Evolutionary conservation across 2,113 vertebrate species (phyloP), one percentile per base, ranked within the genome.

Genomic region (Fukomys damarensis): DNA sequence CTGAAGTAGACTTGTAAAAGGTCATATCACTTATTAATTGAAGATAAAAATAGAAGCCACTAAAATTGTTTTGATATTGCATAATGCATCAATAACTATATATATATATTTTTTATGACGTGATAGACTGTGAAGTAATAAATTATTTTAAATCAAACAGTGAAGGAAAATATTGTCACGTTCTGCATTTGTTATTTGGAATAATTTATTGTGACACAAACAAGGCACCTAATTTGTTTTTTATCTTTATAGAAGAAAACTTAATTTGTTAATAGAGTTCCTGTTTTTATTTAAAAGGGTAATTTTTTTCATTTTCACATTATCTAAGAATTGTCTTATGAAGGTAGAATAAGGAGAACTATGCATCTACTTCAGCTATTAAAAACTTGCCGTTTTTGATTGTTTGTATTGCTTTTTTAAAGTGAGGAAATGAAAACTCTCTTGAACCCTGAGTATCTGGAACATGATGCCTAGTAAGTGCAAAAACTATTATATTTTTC

Each of bases 381-480:
- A 35, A 87, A 94, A 86, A 96, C 96, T 97, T 97, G 93, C 83
- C 97, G 59, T 97, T 97, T 97, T 98, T 97, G 74, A 98, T 98
- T 98, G 61, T 92, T 91, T 90, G 19, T 84, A 74, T 98, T 98
- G 79, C 80, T 97, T 98, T 98, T 98, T 98, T 89, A 98, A 99
- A 99, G 99, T 77, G 99, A 99, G 97, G 99, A 99, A 98, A 99
- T 99, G 99, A 99, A 99, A 98, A 98, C 98, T 97, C 98, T 99
- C 93, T 97, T 99, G 98, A 98, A 99, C 98, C 99, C 99, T 30
- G 98, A 97, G 79, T 99, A 99, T 98, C 99, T 99, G 96, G 99
- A 99, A 95, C 99, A 99, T 38, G 99, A 99, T 98, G 99, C 99
- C 93, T 99, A 99, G 99, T 99, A 98, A 99, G 99, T 99, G 96